phyloP scores from a whole-genome alignment of 2,797 vertebrate species.

The Miichthys miiuy region DNA sequence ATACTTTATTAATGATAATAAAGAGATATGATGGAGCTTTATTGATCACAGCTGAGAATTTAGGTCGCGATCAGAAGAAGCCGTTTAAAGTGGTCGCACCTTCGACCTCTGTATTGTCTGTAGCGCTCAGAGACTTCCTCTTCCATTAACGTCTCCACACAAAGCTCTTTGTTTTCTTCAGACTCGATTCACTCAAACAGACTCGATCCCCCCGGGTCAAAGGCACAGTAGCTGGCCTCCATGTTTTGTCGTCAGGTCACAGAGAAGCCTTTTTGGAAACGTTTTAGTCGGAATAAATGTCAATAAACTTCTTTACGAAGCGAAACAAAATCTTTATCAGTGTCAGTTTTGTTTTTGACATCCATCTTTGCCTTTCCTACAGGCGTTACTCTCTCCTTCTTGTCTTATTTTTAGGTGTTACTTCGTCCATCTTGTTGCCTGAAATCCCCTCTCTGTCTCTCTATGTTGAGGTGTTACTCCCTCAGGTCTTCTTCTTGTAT shows the following conservation, averaged over 20 bases:
- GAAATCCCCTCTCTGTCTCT: background rate
- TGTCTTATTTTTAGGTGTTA: slow-evolving; percentile 7
- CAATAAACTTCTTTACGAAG: background rate
- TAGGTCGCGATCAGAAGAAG: slow-evolving; percentile 36
- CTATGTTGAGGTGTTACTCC: slow-evolving; percentile 11
- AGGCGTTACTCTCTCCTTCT: background rate
- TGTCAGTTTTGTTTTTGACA: background rate
- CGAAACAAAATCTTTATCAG: too few relatives aligned
- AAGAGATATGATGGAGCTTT: slow-evolving; percentile 8
- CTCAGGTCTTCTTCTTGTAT: background rate
- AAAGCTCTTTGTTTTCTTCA: slow-evolving; percentile 53
- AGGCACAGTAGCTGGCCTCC: slow-evolving; percentile 15
- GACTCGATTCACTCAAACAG: slow-evolving; percentile 8
- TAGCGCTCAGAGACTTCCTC: slow-evolving; percentile 34
- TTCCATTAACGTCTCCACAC: slow-evolving; percentile 53
- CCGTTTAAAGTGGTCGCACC: background rate
- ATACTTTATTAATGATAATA: background rate
- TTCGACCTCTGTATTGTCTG: slow-evolving; percentile 37
- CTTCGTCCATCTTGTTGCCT: slow-evolving; percentile 1
- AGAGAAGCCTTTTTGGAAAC: background rate
- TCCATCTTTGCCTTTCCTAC: background rate
- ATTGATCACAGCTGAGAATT: slow-evolving; percentile 22
- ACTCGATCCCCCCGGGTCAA: slow-evolving; percentile 21
- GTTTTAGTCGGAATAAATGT: background rate
- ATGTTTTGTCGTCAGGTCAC: slow-evolving; percentile 23